A percentile compares a stretch with the other conserved stretches of the same genome.
These are phyloP conservation scores for Pollenia amentaria DNA, from an alignment of 2,888 invertebrate species.

Conservation along the genomic window DNA sequence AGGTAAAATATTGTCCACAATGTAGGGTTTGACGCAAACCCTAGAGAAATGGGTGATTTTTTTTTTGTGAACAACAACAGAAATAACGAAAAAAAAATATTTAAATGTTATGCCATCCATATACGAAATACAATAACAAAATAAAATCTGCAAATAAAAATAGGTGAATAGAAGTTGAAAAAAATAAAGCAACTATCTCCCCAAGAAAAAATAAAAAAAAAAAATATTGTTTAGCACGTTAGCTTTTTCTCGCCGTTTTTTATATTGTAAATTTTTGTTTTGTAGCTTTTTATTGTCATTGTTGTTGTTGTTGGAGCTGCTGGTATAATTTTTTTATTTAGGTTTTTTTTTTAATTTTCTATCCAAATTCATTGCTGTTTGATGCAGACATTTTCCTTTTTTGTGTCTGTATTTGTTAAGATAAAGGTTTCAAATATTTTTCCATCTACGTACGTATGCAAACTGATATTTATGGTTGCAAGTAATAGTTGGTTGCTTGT, in stretches of 20 bases:
- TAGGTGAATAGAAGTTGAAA: conserved; percentile 48
- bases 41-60: conserved; percentile 51
- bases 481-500: not conserved
- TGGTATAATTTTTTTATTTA: not conserved
- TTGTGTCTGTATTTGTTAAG: conserved; percentile 67
- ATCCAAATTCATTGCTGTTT: conserved; percentile 69
- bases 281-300: conserved; percentile 16
- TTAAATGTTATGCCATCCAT: conserved; percentile 28
- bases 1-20: conserved; percentile 73
- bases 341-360: conserved; percentile 8
- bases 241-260: conserved; percentile 37
- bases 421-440: conserved; percentile 70
- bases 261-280: not conserved
- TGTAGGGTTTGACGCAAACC: conserved; percentile 70
- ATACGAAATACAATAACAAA: conserved; percentile 6
- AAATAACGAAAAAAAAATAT: conserved; percentile 2
- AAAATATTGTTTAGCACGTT: conserved; percentile 70
- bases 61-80: not conserved
- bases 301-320: conserved; percentile 16
- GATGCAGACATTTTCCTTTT: conserved; percentile 71
- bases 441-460: conserved; percentile 16
- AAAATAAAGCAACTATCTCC: conserved; percentile 32
- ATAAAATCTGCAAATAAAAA: conserved; percentile 26
- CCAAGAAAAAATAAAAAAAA: conserved; percentile 46
- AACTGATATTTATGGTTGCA: conserved; percentile 27